Evolutionary conservation across 2,797 vertebrate species (phyloP), one percentile per base, ranked within the genome.

Genomic region (Bradypodion ventrale): DNA sequence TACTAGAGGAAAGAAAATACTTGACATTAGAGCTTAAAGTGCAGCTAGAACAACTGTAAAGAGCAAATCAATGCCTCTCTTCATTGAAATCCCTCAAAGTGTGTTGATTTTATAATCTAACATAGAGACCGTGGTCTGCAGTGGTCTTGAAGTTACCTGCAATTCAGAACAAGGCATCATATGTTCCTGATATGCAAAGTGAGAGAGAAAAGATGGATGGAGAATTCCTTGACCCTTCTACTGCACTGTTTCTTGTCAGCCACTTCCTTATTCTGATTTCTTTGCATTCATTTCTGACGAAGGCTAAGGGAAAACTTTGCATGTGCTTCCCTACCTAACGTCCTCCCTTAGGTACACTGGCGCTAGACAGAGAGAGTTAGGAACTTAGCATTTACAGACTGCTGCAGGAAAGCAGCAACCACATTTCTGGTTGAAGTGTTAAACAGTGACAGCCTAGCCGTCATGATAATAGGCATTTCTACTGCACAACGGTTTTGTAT

Each of bases 1-100:
- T 96, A 99, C 98, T 99, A 91, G 66, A 92, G 90, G 89, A 62
- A 85, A 93, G 88, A 94, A 93, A 78, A 89, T 65, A 89, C 1
- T 77, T 3, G 60, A 84, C 44, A 78, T 96, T 93, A 95, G 88
- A 62, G 68, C 81, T 90, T 5, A 76, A n/a, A 84, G 73, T 27
- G 59, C 69, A 88, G 78, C 73, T 78, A n/a, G 87, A 75, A 79
- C 56, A 83, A 75, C 85, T 60, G 63, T 13, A 86, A 4, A 5
- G 80, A 82, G 13, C 44, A 76, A 87, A 56, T 21, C 16, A 68
- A 25, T 5, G 5, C 46, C 13, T 7, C 8, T 73, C 15, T 79
- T 80, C 42, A 52, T 78, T 46, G 69, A 42, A 23, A 16, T 44
- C 32, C 13, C 19, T 49, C 10, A 42, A 6, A 21, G 29, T 15